Evolutionary conservation across 2,113 vertebrate genomes (phyloP).

Genomic region (Circaetus gallicus): DNA sequence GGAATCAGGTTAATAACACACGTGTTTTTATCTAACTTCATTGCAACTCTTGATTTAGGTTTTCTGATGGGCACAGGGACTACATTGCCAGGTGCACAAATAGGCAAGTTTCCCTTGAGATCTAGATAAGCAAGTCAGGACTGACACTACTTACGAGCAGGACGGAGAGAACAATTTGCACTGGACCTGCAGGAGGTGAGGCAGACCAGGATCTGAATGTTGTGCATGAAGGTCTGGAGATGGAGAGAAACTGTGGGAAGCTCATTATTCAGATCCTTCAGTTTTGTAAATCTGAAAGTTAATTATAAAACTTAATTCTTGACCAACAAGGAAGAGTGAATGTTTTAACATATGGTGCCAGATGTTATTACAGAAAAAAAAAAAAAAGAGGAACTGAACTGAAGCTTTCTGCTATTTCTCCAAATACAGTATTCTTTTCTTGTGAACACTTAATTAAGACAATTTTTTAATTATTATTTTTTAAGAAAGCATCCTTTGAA

Average conservation of each 20-base stretch:
- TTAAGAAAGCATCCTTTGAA: background rate
- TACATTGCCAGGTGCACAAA: background rate
- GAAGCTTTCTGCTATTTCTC: background rate
- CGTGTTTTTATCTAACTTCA: rapidly evolving
- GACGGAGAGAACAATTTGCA: background rate
- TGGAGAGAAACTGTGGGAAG: background rate
- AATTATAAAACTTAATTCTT: constrained; percentile 11
- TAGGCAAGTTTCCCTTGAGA: background rate
- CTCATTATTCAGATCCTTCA: background rate
- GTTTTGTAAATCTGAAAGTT: background rate
- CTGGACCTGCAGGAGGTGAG: background rate
- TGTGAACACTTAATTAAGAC: background rate
- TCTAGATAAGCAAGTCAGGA: background rate
- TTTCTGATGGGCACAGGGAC: background rate
- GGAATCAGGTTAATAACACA: background rate
- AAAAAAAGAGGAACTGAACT: background rate
- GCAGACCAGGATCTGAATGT: background rate
- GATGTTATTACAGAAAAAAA: background rate
- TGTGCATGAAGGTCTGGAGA: background rate
- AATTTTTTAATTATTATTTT: background rate
- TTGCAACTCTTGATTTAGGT: background rate
- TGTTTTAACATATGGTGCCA: constrained; percentile 48
- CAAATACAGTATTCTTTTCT: background rate
- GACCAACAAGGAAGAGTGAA: background rate
- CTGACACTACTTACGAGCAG: background rate